Base-by-base conservation (phyloP, 2,797 vertebrate species). In the Acanthurus leucopareius region DNA sequence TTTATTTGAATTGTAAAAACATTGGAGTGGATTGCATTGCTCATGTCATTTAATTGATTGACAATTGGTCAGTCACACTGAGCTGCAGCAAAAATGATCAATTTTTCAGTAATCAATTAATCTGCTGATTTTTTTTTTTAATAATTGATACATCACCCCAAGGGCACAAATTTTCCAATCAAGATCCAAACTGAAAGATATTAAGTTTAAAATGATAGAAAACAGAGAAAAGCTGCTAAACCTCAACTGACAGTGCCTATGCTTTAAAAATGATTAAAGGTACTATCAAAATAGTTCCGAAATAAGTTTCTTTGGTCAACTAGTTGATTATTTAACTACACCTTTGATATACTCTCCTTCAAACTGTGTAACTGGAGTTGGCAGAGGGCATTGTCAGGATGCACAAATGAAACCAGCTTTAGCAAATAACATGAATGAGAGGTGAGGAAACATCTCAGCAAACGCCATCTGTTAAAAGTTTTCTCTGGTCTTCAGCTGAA, bases 401-500 rank as follows among this genome's bases (percentile, higher is more conserved):
- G 16, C 14, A 42, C 8, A 16, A 2, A 20, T 69, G 40, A 60
- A 71, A 58, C 47, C 48, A 22, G n/a, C 19, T 25, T 14, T 14
- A 51, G 2, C 32, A 51, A 51, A 45, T 49, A 5, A 19, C 13
- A 63, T 3, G 45, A 10, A 62, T 16, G 3, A 38, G 17, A 16
- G 58, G 16, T 20, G 28, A 10, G n/a, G 17, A 7, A 56, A 48
- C 19, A n/a, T 3, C 42, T 25, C 40, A 13, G 6, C 28, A 28
- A 45, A 5, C 20, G 17, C 10, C 9, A 44, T 11, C 7, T 9
- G 3, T 35, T 28, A n/a, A n/a, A 68, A 7, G 25, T 9, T 9
- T 4, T 52, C 20, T 16, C 35, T 49, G 49, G n/a, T 71, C 42
- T 51, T n/a, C 20, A 69, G 56, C 56, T 64, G 73, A 5, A 14